Evolutionary conservation across 2,797 vertebrate species (phyloP), one percentile per base, ranked within the genome.

Genomic region (Pelochelys cantorii): DNA sequence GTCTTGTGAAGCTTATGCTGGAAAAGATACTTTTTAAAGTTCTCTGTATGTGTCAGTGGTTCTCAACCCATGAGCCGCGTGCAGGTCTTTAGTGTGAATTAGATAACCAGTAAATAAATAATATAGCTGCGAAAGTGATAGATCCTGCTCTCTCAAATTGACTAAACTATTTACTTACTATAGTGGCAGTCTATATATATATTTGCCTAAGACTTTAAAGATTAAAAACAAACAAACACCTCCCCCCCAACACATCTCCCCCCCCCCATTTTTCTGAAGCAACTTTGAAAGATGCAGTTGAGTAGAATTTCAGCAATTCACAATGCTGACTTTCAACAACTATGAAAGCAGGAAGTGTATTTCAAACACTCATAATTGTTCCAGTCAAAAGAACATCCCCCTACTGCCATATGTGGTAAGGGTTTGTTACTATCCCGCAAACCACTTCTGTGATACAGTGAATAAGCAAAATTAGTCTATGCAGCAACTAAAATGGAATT

Each of bases 401-500:
- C 82, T 85, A 27, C 89, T 84, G 90, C 97, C 95, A 95, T 97
- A 97, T 97, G 96, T 98, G 97, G 97, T 97, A 96, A 97, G 87
- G 85, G 91, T 96, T 97, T 97, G 97, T 97, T 96, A 97, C 93
- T 92, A 89, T 91, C 87, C 95, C 96, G 96, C 96, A 97, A 94
- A 93, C 97, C 95, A 95, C 97, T 97, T 98, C 94, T 98, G 93
- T 97, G 84, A 84, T 2, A 5, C 81, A 96, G 74, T 97, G 97
- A 98, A 97, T 97, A 97, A 97, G 96, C 97, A 97, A 95, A 97
- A 97, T 95, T 96, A 90, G 96, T 96, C 92, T 89, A 2, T 96
- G 97, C 27, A 86, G 79, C 85, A 95, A 88, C 90, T 85, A 90
- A 93, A 54, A 52, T 95, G 93, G 92, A 95, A 95, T 90, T 92